Evolutionary conservation across 2,113 vertebrate species (phyloP), one percentile per base, ranked within the genome.

Genomic region (Acrocephalus arundinaceus): DNA sequence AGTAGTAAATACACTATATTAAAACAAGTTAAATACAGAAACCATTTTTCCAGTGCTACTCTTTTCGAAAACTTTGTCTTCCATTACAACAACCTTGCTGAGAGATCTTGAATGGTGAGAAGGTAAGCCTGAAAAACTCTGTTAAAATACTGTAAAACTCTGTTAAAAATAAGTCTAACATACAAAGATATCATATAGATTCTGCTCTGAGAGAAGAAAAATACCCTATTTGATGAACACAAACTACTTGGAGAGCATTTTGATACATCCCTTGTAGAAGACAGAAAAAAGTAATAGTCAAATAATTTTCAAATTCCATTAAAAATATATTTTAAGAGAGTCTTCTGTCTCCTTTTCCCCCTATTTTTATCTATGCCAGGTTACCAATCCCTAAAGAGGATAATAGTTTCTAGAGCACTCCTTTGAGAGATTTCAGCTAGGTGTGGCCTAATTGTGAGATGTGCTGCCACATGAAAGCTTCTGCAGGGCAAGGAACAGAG

Each of bases 401-500:
- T 28, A 45, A 88, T 48, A 33, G 59, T 95, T 90, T 89, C 66
- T 87, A 45, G 59, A 85, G 68, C 61, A 20, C 80, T 92, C 96
- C 59, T 96, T 59, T 74, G 87, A 71, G 94, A 97, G 89, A 94
- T 85, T 91, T 67, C 55, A 89, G 28, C 80, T 93, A 89, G 97
- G 94, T 97, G 97, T 96, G 95, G 94, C 92, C 93, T 94, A 80
- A 94, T 93, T 85, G 67, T 92, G 37, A 82, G 87, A 95, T 95
- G 73, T 85, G 92, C 90, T 0, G 31, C 77, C 95, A 91, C 89
- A 96, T 17, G 89, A 97, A 97, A 96, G 83, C 71, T n/a, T 97
- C 95, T 97, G 70, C 72, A 92, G 82, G 85, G 77, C 71, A 94
- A 66, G 52, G 45, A 86, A 71, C 43, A 87, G 76, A 86, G 95